phyloP scores from a whole-genome alignment of 2,113 vertebrate species.

The Tachuris rubrigastra region DNA sequence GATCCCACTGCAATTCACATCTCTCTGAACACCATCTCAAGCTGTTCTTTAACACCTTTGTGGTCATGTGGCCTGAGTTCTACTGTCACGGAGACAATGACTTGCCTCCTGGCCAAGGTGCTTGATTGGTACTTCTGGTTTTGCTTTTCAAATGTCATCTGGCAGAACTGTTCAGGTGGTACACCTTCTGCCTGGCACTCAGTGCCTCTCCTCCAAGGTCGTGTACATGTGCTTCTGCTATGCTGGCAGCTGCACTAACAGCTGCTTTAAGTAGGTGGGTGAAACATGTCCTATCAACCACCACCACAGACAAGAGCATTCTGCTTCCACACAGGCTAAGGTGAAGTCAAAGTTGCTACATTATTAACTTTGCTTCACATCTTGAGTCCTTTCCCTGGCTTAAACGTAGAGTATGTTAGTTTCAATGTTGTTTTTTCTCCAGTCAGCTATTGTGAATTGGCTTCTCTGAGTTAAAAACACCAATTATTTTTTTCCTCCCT shows the following conservation, averaged over 20 bases:
- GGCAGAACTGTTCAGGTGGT: neutral
- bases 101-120: neutral
- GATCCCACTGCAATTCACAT: neutral
- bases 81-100: neutral
- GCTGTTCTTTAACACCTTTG: neutral
- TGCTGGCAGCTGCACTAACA: neutral
- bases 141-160: neutral
- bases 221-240: neutral
- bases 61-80: neutral
- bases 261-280: neutral
- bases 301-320: neutral
- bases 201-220: neutral
- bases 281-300: neutral
- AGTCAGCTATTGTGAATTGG: neutral
- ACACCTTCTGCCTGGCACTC: neutral
- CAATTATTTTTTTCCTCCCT: neutral
- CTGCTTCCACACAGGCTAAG: neutral
- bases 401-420: neutral
- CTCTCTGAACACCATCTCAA: neutral
- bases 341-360: neutral
- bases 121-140: neutral
- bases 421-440: neutral
- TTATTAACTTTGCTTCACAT: neutral
- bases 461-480: neutral
- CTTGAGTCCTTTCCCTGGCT: neutral